Conservation (phyloP, 2,113 vertebrate species). For the Aspiorhynchus laticeps region DNA sequence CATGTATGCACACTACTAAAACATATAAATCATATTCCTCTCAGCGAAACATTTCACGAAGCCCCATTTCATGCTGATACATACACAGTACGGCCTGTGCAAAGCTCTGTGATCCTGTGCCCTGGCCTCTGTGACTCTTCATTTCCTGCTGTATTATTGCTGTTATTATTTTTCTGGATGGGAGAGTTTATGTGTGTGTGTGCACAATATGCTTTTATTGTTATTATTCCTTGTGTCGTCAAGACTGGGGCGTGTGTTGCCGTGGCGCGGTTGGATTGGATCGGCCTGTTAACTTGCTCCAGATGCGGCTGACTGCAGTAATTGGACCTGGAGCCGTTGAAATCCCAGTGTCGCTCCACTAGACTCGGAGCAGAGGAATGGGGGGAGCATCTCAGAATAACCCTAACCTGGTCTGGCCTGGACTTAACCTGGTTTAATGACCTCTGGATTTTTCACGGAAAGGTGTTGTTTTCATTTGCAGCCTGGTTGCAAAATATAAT, state of each 20-base stretch:
- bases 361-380: conserved; percentile 54
- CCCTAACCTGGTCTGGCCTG: conserved; percentile 52
- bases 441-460: conserved; percentile 23
- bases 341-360: conserved; percentile 69
- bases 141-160: conserved; percentile 77
- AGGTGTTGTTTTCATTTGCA: conserved; percentile 42
- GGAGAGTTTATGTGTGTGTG: conserved; percentile 56
- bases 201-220: conserved; percentile 71
- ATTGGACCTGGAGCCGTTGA: conserved; percentile 80
- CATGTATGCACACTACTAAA: conserved; percentile 20
- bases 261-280: conserved; percentile 71
- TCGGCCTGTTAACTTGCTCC: conserved; percentile 72
- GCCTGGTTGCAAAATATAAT: conserved; percentile 29
- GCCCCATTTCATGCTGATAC: conserved; percentile 37
- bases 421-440: conserved; percentile 53
- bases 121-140: conserved; percentile 67
- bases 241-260: conserved; percentile 68
- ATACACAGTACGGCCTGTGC: conserved; percentile 23
- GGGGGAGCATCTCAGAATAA: conserved; percentile 50
- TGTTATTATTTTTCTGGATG: conserved; percentile 67
- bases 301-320: conserved; percentile 75
- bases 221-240: conserved; percentile 75
- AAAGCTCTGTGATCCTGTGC: conserved; percentile 51
- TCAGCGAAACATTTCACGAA: conserved; percentile 9
- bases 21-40: conserved; percentile 37